These are phyloP conservation scores for Acanthosepion pharaonis DNA, from an alignment of 2,888 invertebrate genomes.

Conservation along the genomic window DNA sequence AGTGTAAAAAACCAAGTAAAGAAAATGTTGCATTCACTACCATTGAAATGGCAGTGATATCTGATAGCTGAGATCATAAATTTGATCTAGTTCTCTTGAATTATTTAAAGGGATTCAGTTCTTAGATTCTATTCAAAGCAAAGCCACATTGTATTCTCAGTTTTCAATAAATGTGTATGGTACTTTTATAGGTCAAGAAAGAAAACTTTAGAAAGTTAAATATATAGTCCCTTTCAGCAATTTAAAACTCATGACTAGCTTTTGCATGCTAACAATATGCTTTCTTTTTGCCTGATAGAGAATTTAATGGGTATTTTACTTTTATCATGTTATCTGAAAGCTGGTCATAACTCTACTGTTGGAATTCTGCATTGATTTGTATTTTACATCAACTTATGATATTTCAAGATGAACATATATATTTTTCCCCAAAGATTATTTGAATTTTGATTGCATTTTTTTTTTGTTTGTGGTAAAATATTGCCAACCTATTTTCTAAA, in stretches of 20 bases:
- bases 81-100: not conserved
- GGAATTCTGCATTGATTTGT: too few relatives aligned
- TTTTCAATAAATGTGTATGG: slow-evolving; percentile 6
- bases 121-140: not conserved
- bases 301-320: not conserved
- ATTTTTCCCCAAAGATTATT: too few relatives aligned
- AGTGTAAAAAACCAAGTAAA: not conserved
- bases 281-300: not conserved
- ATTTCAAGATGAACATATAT: too few relatives aligned
- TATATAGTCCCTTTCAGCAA: not conserved
- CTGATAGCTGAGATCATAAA: not conserved
- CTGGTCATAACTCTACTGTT: too few relatives aligned
- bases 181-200: not conserved
- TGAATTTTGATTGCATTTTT: too few relatives aligned
- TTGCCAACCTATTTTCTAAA: too few relatives aligned
- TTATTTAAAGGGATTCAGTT: not conserved
- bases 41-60: not conserved
- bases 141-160: not conserved
- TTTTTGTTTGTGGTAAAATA: too few relatives aligned
- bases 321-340: not conserved
- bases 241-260: not conserved
- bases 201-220: not conserved
- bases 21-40: not conserved
- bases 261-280: not conserved
- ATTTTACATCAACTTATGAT: too few relatives aligned